Conservation (phyloP, 2,888 invertebrate species). For the Priocnemis perturbator region DNA sequence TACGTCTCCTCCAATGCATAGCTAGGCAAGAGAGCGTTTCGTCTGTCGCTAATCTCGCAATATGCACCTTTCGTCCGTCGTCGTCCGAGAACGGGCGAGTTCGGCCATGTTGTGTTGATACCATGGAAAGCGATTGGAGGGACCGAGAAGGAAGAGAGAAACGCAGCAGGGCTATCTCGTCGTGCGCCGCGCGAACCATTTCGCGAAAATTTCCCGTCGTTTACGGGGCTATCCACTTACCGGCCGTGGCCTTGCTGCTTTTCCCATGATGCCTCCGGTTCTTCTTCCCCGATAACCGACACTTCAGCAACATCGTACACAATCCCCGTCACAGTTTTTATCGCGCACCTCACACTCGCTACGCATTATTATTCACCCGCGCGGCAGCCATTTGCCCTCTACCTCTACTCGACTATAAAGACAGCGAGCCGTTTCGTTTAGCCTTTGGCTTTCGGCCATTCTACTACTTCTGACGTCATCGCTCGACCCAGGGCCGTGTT, state of each 20-base stretch:
- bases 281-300: constrained; percentile 64
- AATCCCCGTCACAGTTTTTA: constrained; percentile 53
- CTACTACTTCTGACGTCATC: constrained; percentile 50
- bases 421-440: constrained; percentile 57
- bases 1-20: too few species aligned
- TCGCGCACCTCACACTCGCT: constrained; percentile 50
- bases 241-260: constrained; percentile 67
- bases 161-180: constrained; percentile 60
- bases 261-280: constrained; percentile 71
- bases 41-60: too few species aligned
- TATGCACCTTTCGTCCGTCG: too few species aligned
- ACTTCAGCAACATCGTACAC: constrained; percentile 70
- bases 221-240: constrained; percentile 63
- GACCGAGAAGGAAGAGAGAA: constrained; percentile 27
- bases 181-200: constrained; percentile 61
- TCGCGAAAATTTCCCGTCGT: constrained; percentile 46
- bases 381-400: constrained; percentile 69
- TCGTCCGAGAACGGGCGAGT: not conserved
- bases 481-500: constrained; percentile 6
- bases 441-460: constrained; percentile 67
- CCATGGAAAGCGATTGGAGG: constrained; percentile 46
- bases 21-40: too few species aligned
- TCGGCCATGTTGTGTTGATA: constrained; percentile 61
- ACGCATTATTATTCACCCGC: constrained; percentile 69
- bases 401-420: constrained; percentile 51